These are phyloP conservation scores for Morone saxatilis DNA, from an alignment of 2,113 vertebrate genomes.

Conservation along the genomic window DNA sequence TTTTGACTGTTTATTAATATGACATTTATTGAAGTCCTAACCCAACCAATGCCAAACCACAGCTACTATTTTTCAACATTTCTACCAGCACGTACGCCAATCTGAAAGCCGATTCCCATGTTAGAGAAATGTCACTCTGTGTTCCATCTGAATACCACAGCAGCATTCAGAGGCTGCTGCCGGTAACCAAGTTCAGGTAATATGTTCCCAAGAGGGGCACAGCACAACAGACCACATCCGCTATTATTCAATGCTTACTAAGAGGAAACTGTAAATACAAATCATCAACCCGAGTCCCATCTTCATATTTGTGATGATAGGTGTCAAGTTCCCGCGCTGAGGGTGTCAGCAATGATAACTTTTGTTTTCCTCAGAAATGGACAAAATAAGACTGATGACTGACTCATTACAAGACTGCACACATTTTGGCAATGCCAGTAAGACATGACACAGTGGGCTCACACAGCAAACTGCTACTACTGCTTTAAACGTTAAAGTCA, in stretches of 20 bases:
- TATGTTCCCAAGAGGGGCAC: constrained; percentile 29
- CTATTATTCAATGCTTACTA: constrained; percentile 17
- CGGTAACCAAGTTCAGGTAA: constrained; percentile 48
- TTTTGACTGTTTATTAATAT: constrained; percentile 23
- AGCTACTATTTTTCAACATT: constrained; percentile 42
- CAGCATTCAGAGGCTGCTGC: constrained; percentile 32
- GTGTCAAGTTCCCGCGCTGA: constrained; percentile 46
- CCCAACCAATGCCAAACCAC: constrained; percentile 52
- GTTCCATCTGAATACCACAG: constrained; percentile 67
- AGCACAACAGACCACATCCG: constrained; percentile 67
- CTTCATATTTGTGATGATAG: constrained; percentile 18
- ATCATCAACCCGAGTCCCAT: neutral
- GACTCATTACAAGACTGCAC: constrained; percentile 36
- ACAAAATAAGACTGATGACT: constrained; percentile 26
- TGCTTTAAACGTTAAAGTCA: neutral
- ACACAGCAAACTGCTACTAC: neutral
- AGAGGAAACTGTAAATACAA: constrained; percentile 57
- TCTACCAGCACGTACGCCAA: constrained; percentile 15
- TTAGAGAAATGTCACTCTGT: constrained; percentile 50
- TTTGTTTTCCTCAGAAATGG: constrained; percentile 76
- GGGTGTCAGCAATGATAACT: constrained; percentile 28
- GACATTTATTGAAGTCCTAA: constrained; percentile 31
- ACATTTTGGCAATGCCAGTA: neutral
- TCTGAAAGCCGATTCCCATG: constrained; percentile 46
- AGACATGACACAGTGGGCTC: neutral